These are phyloP conservation scores for Sardina pilchardus DNA, from an alignment of 2,113 vertebrate species.

Conservation along the genomic window DNA sequence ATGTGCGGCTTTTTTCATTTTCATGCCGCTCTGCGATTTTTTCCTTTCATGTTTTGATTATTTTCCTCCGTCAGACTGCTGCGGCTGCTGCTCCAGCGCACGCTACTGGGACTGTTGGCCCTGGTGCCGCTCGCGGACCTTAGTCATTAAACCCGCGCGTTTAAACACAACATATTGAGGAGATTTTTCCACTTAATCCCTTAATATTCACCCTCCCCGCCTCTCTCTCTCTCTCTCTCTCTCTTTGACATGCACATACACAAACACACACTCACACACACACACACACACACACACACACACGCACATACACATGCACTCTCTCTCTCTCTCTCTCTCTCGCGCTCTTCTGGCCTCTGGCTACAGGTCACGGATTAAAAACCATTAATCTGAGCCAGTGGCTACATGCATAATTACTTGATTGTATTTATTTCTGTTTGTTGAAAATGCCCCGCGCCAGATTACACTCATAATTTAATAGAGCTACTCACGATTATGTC, in stretches of 20 bases:
- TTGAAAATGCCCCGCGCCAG: neutral
- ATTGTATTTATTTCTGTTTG: slow-evolving; percentile 8
- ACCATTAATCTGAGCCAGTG: neutral
- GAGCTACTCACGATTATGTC: neutral
- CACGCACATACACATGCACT: neutral
- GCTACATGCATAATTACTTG: slow-evolving; percentile 25
- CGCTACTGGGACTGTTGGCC: neutral
- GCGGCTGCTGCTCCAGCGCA: neutral
- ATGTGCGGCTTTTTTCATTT: neutral
- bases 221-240: neutral
- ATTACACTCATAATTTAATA: neutral
- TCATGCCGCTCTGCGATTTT: neutral
- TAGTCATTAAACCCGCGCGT: neutral
- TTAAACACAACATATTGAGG: slow-evolving; percentile 14
- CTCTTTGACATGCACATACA: neutral
- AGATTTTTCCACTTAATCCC: neutral
- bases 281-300: no score
- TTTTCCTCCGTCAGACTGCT: neutral
- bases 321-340: neutral
- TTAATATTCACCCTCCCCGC: neutral
- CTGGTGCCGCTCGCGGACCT: neutral
- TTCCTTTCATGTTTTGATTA: neutral
- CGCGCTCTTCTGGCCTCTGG: neutral
- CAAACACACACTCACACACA: neutral
- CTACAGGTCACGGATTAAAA: neutral